These are phyloP conservation scores for Xiphophorus couchianus DNA, from an alignment of 2,113 vertebrate species.

Conservation along the genomic window DNA sequence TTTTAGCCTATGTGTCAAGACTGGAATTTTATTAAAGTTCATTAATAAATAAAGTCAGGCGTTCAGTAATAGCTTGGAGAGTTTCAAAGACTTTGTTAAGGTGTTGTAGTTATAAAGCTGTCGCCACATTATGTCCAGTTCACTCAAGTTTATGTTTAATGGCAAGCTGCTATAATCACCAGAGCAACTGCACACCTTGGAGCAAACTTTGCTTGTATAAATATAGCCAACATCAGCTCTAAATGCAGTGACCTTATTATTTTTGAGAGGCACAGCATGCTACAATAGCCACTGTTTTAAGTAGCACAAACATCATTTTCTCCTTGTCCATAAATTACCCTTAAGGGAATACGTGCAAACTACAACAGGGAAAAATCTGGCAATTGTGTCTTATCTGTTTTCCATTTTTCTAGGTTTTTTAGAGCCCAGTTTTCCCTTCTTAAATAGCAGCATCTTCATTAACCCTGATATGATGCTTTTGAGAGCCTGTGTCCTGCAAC, in stretches of 20 bases:
- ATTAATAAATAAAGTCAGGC: no score
- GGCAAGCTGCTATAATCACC: conserved; percentile 53
- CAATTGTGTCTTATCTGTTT: neutral
- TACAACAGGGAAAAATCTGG: no score
- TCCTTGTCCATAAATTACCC: neutral
- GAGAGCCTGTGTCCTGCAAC: conserved; percentile 33
- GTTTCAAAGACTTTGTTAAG: conserved; percentile 45
- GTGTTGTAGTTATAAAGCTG: conserved; percentile 39
- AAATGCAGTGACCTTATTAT: conserved; percentile 27
- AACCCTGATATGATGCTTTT: conserved; percentile 22
- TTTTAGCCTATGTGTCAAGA: no score
- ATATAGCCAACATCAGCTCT: conserved; percentile 12
- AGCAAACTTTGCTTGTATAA: conserved; percentile 19
- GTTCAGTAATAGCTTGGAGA: neutral
- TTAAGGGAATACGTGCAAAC: neutral
- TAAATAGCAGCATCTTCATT: conserved; percentile 20
- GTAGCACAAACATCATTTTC: conserved; percentile 9
- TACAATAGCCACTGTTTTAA: conserved; percentile 2
- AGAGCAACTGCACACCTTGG: conserved; percentile 9
- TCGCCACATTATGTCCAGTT: conserved; percentile 56
- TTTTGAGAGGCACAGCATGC: neutral
- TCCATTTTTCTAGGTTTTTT: neutral
- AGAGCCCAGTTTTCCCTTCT: conserved; percentile 15
- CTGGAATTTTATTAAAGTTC: no score
- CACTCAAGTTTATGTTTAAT: conserved; percentile 51